Conservation (phyloP, 2,888 invertebrate species). For the Autographa gamma region DNA sequence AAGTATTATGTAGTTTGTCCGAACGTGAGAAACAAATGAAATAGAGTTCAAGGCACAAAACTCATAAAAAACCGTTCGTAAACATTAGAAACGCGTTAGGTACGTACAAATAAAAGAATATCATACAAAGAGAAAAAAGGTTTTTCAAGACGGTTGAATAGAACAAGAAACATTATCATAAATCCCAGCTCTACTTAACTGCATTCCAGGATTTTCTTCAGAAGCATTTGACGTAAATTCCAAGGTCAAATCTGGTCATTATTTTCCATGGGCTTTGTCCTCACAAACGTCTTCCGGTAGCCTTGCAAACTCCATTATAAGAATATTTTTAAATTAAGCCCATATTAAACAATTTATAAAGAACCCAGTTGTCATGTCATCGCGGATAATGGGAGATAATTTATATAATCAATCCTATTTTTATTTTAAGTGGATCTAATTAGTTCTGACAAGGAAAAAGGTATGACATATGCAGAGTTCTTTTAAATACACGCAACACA, state of each 20-base stretch:
- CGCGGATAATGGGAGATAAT: slow-evolving; percentile 30
- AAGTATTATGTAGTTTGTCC: neutral
- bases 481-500: neutral
- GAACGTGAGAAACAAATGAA: no score
- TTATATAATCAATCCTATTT: slow-evolving; percentile 25
- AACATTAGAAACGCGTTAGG: no score
- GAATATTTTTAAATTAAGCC: neutral
- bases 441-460: slow-evolving; percentile 10
- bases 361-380: slow-evolving; percentile 3
- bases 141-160: neutral
- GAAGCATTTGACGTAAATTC: neutral
- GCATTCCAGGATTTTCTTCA: neutral
- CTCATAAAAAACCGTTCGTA: no score
- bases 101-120: no score
- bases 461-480: neutral
- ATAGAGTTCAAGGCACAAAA: no score
- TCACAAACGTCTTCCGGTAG: neutral
- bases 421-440: slow-evolving; percentile 29
- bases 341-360: slow-evolving; percentile 5
- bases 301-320: neutral
- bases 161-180: neutral
- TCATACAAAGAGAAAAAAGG: no score
- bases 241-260: neutral
- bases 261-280: neutral
- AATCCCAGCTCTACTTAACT: neutral